Base-by-base conservation (phyloP, 2,888 invertebrate species). In the Cordilura impudica region DNA sequence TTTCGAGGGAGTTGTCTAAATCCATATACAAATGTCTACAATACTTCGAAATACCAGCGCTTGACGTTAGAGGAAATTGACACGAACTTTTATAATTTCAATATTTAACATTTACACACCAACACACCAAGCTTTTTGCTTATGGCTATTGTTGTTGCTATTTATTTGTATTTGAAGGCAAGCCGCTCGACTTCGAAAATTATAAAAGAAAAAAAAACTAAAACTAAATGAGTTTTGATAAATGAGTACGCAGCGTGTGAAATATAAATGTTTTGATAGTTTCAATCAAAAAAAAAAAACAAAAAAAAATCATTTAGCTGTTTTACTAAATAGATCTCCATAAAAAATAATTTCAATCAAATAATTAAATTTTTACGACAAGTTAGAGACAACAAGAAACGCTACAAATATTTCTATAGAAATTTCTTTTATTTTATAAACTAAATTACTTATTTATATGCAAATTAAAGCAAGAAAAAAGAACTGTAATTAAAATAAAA, bases 51-150 rank as follows among this genome's bases (percentile, higher is more conserved):
- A 60, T 70, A 16, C 4, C 18, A 18, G 4, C 18, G 35, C 2
- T 45, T 31, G 45, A 5, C 1, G 5, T 19, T 8, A 8, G 18
- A 26, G 39, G 18, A 29, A 54, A 26, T 21, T 10, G 60, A 65
- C 21, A 23, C 35, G 43, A 8, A 53, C 21, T 2, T 58, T 39
- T 39, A n/a, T n/a, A n/a, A 4, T 26, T 26, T 26, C 16, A 47
- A 60, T 74, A 66, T 66, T 74, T 72, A 51, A 61, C 43, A 43
- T 72, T 78, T 53, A 66, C 70, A 70, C 70, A 65, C 78, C 65
- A 78, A 67, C 71, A 60, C 65, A 56, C 47, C 26, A 6, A 58
- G 63, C 19, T 39, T 53, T 47, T 67, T 67, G 21, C 8, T 66
- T 60, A 16, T 53, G 21, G 10, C 23, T 19, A 56, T 23, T 61